Percentiles rank a stretch among this genome's conserved stretches.
These are phyloP conservation scores for Plotosus lineatus DNA, from an alignment of 2,113 vertebrate species.

Conservation along the genomic window DNA sequence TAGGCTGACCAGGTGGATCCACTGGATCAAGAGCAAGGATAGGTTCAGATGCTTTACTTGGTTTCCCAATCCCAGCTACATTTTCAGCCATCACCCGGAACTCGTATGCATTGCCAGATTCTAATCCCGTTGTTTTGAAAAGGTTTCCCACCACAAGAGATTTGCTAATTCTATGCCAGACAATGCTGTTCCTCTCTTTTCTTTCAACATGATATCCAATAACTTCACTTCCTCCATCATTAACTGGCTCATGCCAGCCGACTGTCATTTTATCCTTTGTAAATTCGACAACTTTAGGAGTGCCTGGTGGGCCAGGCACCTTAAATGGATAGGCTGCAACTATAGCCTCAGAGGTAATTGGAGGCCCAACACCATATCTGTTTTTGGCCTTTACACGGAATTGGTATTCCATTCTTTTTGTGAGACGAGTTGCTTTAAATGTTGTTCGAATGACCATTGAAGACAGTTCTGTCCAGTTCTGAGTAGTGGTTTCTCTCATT, in stretches of 20 bases:
- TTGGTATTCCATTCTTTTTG: constrained; percentile 91
- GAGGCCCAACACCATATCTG: constrained; percentile 88
- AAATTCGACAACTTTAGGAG: constrained; percentile 87
- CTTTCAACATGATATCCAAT: constrained; percentile 95
- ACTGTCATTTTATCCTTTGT: constrained; percentile 94
- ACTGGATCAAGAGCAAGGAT: constrained; percentile 91
- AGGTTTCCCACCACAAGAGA: constrained; percentile 86
- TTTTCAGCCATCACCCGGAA: constrained; percentile 97
- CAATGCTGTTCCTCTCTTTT: constrained; percentile 92
- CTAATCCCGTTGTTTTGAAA: constrained; percentile 90
- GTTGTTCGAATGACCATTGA: constrained; percentile 88
- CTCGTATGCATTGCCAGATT: constrained; percentile 92
- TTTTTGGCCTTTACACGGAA: constrained; percentile 97
- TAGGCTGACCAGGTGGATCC: constrained; percentile 90
- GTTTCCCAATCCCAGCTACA: constrained; percentile 92
- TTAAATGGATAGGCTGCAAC: constrained; percentile 94
- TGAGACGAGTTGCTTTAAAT: constrained; percentile 89
- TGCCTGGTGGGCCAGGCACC: constrained; percentile 92
- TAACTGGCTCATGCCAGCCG: constrained; percentile 94
- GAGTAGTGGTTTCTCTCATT: constrained; percentile 89
- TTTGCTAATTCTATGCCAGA: constrained; percentile 93
- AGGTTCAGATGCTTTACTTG: constrained; percentile 93
- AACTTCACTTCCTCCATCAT: constrained; percentile 93
- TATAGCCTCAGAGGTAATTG: constrained; percentile 84
- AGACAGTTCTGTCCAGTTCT: constrained; percentile 88